Evolutionary conservation across 2,888 invertebrate species (phyloP).

Genomic region (Seira ritae): DNA sequence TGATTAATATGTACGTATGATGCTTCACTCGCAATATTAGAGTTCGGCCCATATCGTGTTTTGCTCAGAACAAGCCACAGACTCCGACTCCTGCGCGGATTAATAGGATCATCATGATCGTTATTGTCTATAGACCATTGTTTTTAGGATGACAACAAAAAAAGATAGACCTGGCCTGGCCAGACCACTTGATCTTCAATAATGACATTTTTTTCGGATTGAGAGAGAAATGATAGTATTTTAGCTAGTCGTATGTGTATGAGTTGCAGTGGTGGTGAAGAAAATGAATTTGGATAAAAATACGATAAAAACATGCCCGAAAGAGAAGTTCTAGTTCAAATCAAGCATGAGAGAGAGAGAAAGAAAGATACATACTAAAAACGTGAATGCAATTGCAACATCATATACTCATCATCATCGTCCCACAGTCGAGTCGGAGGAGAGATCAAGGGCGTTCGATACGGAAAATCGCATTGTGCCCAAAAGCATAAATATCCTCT

Average conservation of each 20-base stretch:
- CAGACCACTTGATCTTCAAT: neutral
- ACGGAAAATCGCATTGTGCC: neutral
- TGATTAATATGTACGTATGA: too few species aligned
- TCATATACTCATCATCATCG: too few species aligned
- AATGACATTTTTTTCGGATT: constrained; percentile 26
- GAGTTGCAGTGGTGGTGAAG: too few species aligned
- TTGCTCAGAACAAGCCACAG: neutral
- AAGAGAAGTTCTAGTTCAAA: constrained; percentile 14
- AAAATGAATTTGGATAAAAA: neutral
- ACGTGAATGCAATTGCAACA: constrained; percentile 22
- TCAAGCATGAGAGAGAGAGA: constrained; percentile 11
- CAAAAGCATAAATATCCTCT: too few species aligned
- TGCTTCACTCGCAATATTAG: neutral
- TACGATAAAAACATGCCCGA: constrained; percentile 4
- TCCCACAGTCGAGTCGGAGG: too few species aligned
- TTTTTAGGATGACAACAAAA: neutral
- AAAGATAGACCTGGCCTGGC: too few species aligned
- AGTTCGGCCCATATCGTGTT: neutral
- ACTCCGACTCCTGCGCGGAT: neutral
- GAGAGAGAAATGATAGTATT: constrained; percentile 37
- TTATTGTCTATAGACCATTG: neutral
- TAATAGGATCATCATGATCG: constrained; percentile 2
- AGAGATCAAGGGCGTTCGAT: constrained; percentile 62
- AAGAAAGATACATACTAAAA: constrained; percentile 1
- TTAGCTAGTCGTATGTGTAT: too few species aligned